Conservation (phyloP, 1,140 invertebrate genomes). For the Daktulosphaira vitifoliae region DNA sequence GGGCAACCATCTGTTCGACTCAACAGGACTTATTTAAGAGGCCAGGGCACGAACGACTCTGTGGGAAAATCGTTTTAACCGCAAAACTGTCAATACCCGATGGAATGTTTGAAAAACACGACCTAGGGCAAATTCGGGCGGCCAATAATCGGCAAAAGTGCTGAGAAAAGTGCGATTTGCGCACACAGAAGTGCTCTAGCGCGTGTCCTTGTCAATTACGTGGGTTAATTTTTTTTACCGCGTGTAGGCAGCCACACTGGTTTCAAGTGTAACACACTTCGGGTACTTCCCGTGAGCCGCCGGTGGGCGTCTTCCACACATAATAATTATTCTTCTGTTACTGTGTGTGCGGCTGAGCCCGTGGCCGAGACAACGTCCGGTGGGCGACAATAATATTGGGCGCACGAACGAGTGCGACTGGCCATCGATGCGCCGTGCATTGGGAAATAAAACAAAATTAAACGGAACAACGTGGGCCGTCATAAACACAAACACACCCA, state of each 20-base stretch:
- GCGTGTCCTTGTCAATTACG: background rate
- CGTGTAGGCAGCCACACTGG: conserved; percentile 31
- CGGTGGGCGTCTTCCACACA: conserved; percentile 1
- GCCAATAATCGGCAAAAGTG: too few species aligned
- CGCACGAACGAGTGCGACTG: background rate
- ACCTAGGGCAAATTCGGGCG: too few species aligned
- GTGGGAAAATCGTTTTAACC: too few species aligned
- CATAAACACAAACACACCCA: background rate
- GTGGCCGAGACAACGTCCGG: background rate
- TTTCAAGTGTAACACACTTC: conserved; percentile 27
- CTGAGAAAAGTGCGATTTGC: too few species aligned
- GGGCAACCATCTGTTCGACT: too few species aligned
- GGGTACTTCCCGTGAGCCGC: conserved; percentile 1
- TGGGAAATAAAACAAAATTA: conserved; percentile 14
- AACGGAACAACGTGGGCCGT: conserved; percentile 9
- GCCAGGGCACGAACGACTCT: too few species aligned
- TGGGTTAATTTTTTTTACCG: conserved; percentile 8
- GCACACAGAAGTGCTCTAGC: background rate
- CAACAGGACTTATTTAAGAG: too few species aligned
- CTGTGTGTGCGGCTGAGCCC: background rate
- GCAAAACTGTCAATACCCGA: too few species aligned
- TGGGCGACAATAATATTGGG: conserved; percentile 20
- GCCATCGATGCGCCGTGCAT: conserved; percentile 12
- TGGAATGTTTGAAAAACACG: too few species aligned
- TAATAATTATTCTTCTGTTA: conserved; percentile 23